A percentile compares a stretch with the other conserved stretches of the same genome.
phyloP scores from a whole-genome alignment of 2,888 invertebrate species.

The Plusia festucae region DNA sequence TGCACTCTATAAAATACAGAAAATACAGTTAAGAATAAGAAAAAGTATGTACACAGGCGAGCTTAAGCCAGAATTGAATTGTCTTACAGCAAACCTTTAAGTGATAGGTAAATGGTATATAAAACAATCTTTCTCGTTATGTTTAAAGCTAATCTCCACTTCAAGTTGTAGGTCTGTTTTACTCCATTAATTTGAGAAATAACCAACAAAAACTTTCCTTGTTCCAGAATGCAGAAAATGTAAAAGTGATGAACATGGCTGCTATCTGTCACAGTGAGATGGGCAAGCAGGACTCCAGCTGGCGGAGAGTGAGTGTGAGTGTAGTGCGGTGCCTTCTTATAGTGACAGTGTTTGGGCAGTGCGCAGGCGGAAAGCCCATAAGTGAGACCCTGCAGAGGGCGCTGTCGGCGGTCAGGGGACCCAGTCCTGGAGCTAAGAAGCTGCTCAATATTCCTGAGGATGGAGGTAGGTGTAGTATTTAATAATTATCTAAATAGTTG shows the following conservation, averaged over 20 bases:
- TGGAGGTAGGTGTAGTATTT: constrained; percentile 78
- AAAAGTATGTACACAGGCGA: too few relatives aligned
- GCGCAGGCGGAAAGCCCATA: constrained; percentile 81
- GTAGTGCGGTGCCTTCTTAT: constrained; percentile 74
- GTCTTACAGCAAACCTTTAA: too few relatives aligned
- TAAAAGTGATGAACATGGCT: constrained; percentile 58
- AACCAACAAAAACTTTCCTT: too few relatives aligned
- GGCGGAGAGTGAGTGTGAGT: constrained; percentile 70
- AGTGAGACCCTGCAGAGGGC: constrained; percentile 88
- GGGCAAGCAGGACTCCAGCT: constrained; percentile 76
- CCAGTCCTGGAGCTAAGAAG: constrained; percentile 88
- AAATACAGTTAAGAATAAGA: too few relatives aligned
- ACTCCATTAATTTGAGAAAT: too few relatives aligned
- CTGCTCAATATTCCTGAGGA: constrained; percentile 87
- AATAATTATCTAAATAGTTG: too few relatives aligned
- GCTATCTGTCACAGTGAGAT: constrained; percentile 51
- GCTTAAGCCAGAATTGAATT: too few relatives aligned
- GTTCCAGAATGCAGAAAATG: constrained; percentile 72
- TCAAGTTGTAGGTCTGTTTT: too few relatives aligned
- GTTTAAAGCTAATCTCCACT: too few relatives aligned
- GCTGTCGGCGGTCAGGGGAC: constrained; percentile 85
- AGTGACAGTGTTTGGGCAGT: constrained; percentile 71
- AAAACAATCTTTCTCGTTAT: too few relatives aligned
- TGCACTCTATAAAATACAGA: too few relatives aligned
- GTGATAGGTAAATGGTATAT: too few relatives aligned